Conservation (phyloP, 2,113 vertebrate species). For the Barnardius zonarius region DNA sequence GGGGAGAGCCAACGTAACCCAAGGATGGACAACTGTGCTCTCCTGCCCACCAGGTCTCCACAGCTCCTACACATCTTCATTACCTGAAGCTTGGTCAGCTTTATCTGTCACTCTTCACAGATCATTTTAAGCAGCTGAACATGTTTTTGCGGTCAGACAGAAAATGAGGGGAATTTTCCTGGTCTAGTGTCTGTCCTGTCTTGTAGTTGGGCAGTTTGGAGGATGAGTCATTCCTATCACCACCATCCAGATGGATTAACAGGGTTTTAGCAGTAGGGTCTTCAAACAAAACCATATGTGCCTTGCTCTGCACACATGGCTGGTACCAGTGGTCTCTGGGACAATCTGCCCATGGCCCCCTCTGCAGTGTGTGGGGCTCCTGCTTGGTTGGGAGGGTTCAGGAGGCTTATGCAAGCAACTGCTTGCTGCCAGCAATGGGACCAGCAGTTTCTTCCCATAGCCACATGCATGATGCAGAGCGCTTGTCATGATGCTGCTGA, state of each 20-base stretch:
- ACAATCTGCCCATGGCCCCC: background rate
- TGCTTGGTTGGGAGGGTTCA: background rate
- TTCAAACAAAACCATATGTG: background rate
- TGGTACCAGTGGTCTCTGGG: background rate
- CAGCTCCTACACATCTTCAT: background rate
- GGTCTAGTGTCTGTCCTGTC: background rate
- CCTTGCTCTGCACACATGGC: background rate
- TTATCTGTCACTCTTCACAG: background rate
- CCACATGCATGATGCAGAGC: background rate
- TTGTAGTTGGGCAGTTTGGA: background rate
- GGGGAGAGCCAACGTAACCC: background rate
- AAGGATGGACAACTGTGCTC: background rate
- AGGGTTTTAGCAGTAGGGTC: background rate
- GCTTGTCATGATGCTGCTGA: background rate
- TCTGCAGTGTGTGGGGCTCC: rapidly evolving
- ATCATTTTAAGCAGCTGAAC: background rate
- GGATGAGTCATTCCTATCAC: background rate
- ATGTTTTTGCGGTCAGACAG: background rate
- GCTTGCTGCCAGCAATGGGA: background rate
- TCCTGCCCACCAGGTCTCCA: background rate
- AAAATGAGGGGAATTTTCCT: background rate
- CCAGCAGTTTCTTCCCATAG: background rate
- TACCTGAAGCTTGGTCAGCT: background rate
- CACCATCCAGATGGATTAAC: background rate
- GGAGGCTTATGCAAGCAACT: background rate